Base-by-base conservation (phyloP, 2,797 vertebrate genomes). In the Gambusia yucatana region DNA sequence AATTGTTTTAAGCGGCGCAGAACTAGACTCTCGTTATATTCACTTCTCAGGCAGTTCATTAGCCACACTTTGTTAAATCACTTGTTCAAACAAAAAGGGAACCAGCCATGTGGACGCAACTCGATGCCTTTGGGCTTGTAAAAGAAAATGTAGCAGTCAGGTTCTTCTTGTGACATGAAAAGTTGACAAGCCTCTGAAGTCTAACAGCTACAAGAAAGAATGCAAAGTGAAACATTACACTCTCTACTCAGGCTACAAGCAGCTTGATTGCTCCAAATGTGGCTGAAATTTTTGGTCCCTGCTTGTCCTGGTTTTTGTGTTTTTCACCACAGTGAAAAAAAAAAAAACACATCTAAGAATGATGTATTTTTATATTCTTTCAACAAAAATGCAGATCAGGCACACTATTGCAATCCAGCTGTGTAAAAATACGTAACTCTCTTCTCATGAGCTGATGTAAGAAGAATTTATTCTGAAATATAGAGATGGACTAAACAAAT, bases 301-400 rank as follows among this genome's bases (percentile, higher is more conserved):
- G 74, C 10, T 33, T 61, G 59, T 76, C 44, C 28, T 43, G 50
- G n/a, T 61, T 22, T 47, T 43, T 63, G 57, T 44, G 44, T 75
- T 16, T 28, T 7, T 30, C n/a, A 59, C 43, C 9, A 30, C n/a
- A 44, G 55, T 28, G 1, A 43, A 59, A 41, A 43, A 39, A 41
- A 46, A 6, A 14, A 9, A 4, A 5, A 22, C 44, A 30, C 47
- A n/a, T 77, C 52, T 41, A 57, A 57, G 71, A 73, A 41, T 9
- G 47, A 22, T 72, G 25, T 47, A 5, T 46, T 33, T 73, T 73
- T 28, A 52, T 70, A 41, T 30, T 52, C 75, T 46, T 48, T 73
- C n/a, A n/a, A 73, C 39, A 50, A 33, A 59, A 30, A 78, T 50
- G 79, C 67, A 82, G 75, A 80, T 81, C 61, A 79, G 57, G n/a